Evolutionary conservation across 1,140 invertebrate species (phyloP), one percentile per base, ranked within the genome.

Genomic region (Drosophila nigromelanica): DNA sequence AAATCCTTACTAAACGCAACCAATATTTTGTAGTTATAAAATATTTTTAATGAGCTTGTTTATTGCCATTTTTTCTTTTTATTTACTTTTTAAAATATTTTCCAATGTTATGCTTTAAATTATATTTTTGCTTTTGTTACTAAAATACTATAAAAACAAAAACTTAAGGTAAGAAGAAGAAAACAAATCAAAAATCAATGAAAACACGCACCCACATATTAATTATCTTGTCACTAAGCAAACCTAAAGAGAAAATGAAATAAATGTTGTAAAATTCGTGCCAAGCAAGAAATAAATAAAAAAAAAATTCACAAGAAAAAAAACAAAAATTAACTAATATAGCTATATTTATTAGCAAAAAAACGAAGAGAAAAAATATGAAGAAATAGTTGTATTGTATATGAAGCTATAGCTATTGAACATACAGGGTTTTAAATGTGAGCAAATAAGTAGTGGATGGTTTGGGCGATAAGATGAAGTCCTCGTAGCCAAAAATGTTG

Each of bases 391-490:
- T 78, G 74, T 81, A 86, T 73, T 75, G 67, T 78, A 67, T 67
- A 83, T 83, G 72, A 64, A 77, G 69, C 70, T 77, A 76, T 73
- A 85, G 76, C 77, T 86, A 85, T 85, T 83, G 79, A 89, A 89
- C 85, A 89, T 89, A 89, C 83, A 89, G 83, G 83, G 83, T 89
- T 89, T 89, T 89, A 89, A 89, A 89, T 89, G 83, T 83, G 83
- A 89, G 83, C 83, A 89, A 77, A 80, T 76, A 85, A 70, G 55
- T 80, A 82, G 64, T 35, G 24, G 52, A 76, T 55, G 58, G 55
- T 45, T 74, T 50, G 51, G 45, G 58, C 59, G 42, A 70, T 62
- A 43, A 56, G 42, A 45, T 61, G 35, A 45, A 55, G 60, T 52
- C 54, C 51, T 52, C 37, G 42, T 60, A 72, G 55, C 52, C 58